Base-by-base conservation (phyloP, 2,888 invertebrate species). In the Auanema sp. region DNA sequence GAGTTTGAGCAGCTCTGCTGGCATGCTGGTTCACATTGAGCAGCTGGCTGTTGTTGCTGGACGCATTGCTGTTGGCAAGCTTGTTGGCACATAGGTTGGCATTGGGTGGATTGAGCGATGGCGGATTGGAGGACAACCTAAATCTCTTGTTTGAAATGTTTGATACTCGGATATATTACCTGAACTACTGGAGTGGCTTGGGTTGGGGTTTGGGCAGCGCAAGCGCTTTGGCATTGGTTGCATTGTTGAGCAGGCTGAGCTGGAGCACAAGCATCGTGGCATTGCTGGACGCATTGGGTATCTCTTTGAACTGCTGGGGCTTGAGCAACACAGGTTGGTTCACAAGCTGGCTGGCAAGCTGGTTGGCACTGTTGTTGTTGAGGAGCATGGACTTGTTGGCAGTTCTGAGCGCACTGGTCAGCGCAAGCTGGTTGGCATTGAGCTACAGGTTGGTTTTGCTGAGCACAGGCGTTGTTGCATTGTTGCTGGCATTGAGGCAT, bases 1-100 rank as follows among this genome's bases (percentile, higher is more conserved):
- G 68, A 67, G 56, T 50, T 54, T 54, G 68, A 58, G 65, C 74
- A 74, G 57, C 63, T 64, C 44, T 64, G 54, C 56, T 69, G 68
- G 55, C 74, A 74, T 21, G 73, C 71, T 11, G 67, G 61, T 59
- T 69, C 65, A 56, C 73, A 74, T 47, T 68, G 65, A 16, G 65
- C 49, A 24, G 64, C 61, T 41, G 74, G 69, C 62, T 74, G 74
- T 42, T 71, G 69, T 41, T 74, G 74, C 49, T 65, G 66, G 42
- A 67, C 67, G 47, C 70, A 72, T 54, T 74, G 71, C 52, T 68
- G 65, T 50, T 66, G 68, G 57, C 74, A 74, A 43, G 68, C 60
- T 49, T 65, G 64, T 57, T 74, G 66, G 62, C 74, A 74, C 65
- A 71, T 71, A 49, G 71, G 71, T 54, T 64, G 52, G 55, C 74